Percentiles rank a stretch among this genome's conserved stretches.
These are phyloP conservation scores for Dendrocincla tyrannina DNA, from an alignment of 2,797 vertebrate species.

Conservation along the genomic window DNA sequence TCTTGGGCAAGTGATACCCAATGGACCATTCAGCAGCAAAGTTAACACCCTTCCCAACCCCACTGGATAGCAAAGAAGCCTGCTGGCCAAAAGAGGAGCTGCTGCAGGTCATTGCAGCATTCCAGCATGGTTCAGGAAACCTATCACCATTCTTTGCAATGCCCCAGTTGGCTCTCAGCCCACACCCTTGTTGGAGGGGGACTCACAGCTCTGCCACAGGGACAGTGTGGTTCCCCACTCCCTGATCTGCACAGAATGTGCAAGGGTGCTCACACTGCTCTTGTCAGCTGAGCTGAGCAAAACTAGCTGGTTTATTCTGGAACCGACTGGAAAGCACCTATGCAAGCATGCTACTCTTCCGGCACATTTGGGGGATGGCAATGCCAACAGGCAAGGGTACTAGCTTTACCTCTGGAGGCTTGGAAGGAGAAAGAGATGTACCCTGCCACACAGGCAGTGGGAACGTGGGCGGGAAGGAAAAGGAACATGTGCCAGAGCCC, in stretches of 20 bases:
- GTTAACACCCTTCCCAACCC: neutral
- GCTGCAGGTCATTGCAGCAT: neutral
- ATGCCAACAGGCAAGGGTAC: neutral
- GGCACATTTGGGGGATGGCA: neutral
- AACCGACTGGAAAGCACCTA: accelerated
- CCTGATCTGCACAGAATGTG: neutral
- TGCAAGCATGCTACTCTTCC: neutral
- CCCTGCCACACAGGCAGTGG: neutral
- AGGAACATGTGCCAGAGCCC: neutral
- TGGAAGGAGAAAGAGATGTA: neutral
- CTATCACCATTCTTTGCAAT: neutral
- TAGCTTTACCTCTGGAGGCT: neutral
- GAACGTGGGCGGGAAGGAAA: neutral
- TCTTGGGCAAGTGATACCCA: neutral
- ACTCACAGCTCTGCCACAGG: neutral
- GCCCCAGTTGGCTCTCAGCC: neutral
- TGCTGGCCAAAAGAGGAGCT: neutral
- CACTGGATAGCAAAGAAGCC: neutral
- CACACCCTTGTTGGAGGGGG: neutral
- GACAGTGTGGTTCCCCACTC: neutral
- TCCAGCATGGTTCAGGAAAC: neutral
- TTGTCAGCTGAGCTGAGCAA: neutral
- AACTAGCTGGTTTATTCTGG: neutral
- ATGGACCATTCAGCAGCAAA: neutral
- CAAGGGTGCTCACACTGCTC: neutral